Evolutionary conservation across 2,113 vertebrate genomes (phyloP), one percentile per base, ranked within the genome.

Genomic region (Scartelaos histophorus): DNA sequence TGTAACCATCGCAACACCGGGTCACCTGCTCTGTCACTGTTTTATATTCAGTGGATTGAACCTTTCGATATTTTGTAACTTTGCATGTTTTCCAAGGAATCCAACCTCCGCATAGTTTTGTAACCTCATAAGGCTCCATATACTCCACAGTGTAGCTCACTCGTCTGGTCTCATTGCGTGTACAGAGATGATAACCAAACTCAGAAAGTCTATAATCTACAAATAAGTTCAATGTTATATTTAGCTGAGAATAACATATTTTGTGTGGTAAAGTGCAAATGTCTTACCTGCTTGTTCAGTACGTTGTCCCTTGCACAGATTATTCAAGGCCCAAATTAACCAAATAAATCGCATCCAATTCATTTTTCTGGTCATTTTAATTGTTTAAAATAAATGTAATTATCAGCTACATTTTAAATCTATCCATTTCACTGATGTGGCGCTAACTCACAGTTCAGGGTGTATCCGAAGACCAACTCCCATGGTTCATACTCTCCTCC

Each of bases 1-100:
- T 93, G 1, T 95, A 96, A 9, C 95, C 95, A 7, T 90, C 47
- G 29, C 97, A 98, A 90, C 97, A 98, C 56, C 86, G 79, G 0
- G 78, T 93, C 74, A 94, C 60, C 22, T 90, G 91, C 82, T 91
- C 78, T 13, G 75, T 69, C 73, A 93, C 87, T 0, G 84, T 85
- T 53, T 90, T 83, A 11, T 87, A 66, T 82, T 93, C 47, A 0
- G 53, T 84, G 46, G 68, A 85, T 73, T 93, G 92, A 15, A 71
- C 70, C 0, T 82, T 93, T 80, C 71, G 90, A 72, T 95, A 93
- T 3, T 70, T 71, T 0, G 84, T 95, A 70, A 85, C 90, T n/a
- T 93, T 85, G 69, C 96, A 98, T 29, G 85, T 74, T 80, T 82
- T 93, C 95, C 94, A 94, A 0, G 91, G 94, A 38, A 97, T 88